Percentiles rank a stretch among this genome's conserved stretches.
Conservation (phyloP, 2,113 vertebrate genomes). For the Tympanuchus pallidicinctus region DNA sequence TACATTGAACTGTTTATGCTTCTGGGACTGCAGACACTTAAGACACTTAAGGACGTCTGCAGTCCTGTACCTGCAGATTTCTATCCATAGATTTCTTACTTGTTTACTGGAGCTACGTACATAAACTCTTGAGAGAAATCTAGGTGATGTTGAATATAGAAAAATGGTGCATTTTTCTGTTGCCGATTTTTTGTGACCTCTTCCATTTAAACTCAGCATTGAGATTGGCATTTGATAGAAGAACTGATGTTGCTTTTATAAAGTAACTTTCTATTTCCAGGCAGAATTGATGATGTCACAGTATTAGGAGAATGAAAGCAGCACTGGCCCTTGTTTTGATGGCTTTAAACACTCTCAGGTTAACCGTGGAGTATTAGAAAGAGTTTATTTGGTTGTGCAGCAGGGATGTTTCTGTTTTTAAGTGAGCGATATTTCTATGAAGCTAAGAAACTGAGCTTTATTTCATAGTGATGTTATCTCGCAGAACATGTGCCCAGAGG, state of each 20-base stretch:
- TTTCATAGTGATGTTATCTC: neutral
- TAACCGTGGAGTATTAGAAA: neutral
- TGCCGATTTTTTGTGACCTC: neutral
- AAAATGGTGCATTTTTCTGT: neutral
- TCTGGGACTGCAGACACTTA: neutral
- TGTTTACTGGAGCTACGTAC: neutral
- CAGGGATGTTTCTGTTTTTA: neutral
- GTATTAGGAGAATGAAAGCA: neutral
- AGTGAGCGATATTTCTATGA: neutral
- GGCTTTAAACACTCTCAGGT: neutral
- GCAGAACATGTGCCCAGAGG: neutral
- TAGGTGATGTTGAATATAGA: neutral
- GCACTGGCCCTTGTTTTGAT: neutral
- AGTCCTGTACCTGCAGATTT: neutral
- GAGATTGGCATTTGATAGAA: neutral
- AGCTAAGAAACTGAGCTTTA: neutral
- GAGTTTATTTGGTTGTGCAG: neutral
- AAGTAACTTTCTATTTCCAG: neutral
- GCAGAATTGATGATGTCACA: rapidly evolving
- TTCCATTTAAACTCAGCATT: neutral
- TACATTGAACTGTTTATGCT: neutral
- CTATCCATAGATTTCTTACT: neutral
- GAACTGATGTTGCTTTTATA: neutral
- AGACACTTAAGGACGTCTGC: too few relatives aligned
- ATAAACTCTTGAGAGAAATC: neutral